Evolutionary conservation across 2,113 vertebrate genomes (phyloP), one percentile per base, ranked within the genome.

Genomic region (Catharus bicknelli): DNA sequence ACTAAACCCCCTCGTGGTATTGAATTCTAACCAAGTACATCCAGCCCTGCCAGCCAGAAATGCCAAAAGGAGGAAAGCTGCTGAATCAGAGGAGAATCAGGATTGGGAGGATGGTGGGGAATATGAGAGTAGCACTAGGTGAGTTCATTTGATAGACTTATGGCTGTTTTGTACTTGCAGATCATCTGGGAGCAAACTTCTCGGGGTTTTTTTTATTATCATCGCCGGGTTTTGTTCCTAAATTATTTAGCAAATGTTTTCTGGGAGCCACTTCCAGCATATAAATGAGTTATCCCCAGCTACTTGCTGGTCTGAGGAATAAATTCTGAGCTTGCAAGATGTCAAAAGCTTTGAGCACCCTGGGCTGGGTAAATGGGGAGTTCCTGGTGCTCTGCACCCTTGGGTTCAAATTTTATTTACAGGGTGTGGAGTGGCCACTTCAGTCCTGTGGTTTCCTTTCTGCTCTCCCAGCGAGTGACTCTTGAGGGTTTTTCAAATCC

Each of bases 1-100:
- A 14, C 47, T 90, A 88, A 75, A 92, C 69, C 63, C 79, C 61
- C 72, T 91, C 22, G 29, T 75, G 85, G 67, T 94, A 53, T 84
- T 86, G 94, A 88, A 91, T 95, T 90, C 81, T 66, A 92, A 92
- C 94, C 83, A 85, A 96, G 86, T 69, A 85, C 69, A 48, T 63
- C 30, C 32, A 95, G 18, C 70, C 63, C 74, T 92, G 84, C 47
- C 91, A 87, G 83, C 36, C 86, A 92, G 84, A 92, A 93, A 90
- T 87, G 81, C 86, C 81, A 85, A 90, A 58, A 95, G 69, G 83
- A 88, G 62, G 57, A 96, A 95, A 95, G 74, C 75, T 90, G 82
- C 91, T 89, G 84, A 95, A 93, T 94, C 70, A 83, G 91, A 94
- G 92, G 78, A 84, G 85, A 83, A 83, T 50, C 30, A 11, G 70